Evolutionary conservation across 2,888 invertebrate genomes (phyloP), one percentile per base, ranked within the genome.

Genomic region (Synergus umbraculus): DNA sequence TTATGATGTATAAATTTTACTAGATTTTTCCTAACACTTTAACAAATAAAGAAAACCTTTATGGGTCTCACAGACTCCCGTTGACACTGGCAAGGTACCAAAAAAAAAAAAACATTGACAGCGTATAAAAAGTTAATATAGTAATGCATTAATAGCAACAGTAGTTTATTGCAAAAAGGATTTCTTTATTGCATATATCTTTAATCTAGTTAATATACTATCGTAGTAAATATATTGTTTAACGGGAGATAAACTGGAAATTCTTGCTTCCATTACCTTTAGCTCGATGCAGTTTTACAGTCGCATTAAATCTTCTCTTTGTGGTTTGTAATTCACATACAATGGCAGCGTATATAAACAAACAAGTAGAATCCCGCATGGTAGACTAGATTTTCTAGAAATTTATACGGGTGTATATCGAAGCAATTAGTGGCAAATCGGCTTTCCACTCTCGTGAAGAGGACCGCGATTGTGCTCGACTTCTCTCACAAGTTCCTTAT

Each of bases 371-470:
- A 58, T 58, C 9, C 58, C 18, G 58, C 18, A 10, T 58, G 18
- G 18, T 58, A 58, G 58, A 8, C 7, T 58, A 58, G 58, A 58
- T 58, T 58, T 58, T 18, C n/a, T 18, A 18, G 18, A 10, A 58
- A 58, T 18, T 58, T 58, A 58, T 58, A 18, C 58, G 18, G 58
- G 18, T 58, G 7, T 58, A 58, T 58, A 18, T 58, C 58, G 58
- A 58, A 18, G 58, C 58, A 58, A 58, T 58, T 58, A 58, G 58
- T 18, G 58, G 58, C 18, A 58, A 58, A 58, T 58, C 18, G 58
- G 10, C 58, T 58, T 18, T 18, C 18, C 58, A 58, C 18, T 58
- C 58, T 10, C 10, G 58, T 58, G 58, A 58, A 58, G 58, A 58
- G 58, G 58, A 18, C 58, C 18, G 58, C 9, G 58, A 58, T 58